Base-by-base conservation (phyloP, 1,140 invertebrate genomes). In the Euwallacea similis region DNA sequence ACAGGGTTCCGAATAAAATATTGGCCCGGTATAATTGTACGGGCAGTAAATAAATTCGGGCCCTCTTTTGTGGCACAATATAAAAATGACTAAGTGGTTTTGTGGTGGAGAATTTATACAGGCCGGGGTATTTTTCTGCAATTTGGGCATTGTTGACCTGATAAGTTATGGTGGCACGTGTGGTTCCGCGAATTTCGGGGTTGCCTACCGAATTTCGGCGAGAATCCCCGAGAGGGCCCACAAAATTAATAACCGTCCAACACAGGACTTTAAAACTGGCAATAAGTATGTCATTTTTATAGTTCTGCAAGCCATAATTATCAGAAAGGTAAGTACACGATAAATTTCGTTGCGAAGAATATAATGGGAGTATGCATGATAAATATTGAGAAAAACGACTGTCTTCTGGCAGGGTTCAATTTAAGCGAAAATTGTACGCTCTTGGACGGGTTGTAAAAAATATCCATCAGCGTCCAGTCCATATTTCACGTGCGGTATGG, bases 371-470 rank as follows among this genome's bases (percentile, higher is more conserved):
- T 63, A 62, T 46, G 42, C 43, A 7, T 42, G 21, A 63, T 43
- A 55, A 55, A 71, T 64, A 54, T 21, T 50, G 59, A 33, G 53
- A 59, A 71, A 56, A 64, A 71, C 47, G 43, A 58, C 53, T 53
- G 47, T 62, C 60, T 47, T 59, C 55, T 60, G 63, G 63, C 70
- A 72, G 70, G 55, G 58, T 66, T 66, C 70, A 72, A 72, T 72
- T 72, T 72, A 72, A 72, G 64, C 56, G 55, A 60, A 72, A 72
- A 72, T 72, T 72, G 64, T 64, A 72, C 65, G 70, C 55, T 60
- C 64, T 16, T 53, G 42, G 70, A 46, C 60, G 42, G 59, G 58
- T 16, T 55, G 56, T 72, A 66, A 72, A 72, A 72, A 72, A 60
- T 72, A 64, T 72, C 63, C 63, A 72, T 72, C 70, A 66, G 13